These are phyloP conservation scores for Buteo buteo DNA, from an alignment of 2,113 vertebrate species.

Conservation along the genomic window DNA sequence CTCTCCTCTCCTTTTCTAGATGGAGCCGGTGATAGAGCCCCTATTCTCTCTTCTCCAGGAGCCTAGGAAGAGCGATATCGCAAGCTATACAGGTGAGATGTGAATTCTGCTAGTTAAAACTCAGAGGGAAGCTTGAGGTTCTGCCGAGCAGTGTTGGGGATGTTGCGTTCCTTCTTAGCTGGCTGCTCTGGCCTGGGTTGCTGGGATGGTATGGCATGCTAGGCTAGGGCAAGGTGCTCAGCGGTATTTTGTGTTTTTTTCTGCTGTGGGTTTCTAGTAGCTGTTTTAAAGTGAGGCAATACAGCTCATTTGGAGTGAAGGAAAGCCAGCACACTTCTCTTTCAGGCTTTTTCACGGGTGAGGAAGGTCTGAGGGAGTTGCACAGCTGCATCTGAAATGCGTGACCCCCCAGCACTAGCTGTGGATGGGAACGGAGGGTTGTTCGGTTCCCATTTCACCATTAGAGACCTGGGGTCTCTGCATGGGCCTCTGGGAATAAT, in stretches of 20 bases:
- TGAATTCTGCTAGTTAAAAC: neutral
- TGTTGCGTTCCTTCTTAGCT: fast-evolving
- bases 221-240: neutral
- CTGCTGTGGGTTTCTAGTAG: neutral
- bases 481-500: neutral
- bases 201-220: too few relatives aligned
- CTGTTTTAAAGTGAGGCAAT: neutral
- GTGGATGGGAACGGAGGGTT: neutral
- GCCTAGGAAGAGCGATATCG: neutral
- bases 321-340: neutral
- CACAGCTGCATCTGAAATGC: neutral
- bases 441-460: fast-evolving
- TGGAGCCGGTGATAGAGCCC: neutral
- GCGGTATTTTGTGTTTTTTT: neutral
- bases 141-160: too few relatives aligned
- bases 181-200: neutral
- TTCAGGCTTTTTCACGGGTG: neutral
- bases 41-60: neutral
- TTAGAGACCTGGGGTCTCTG: neutral
- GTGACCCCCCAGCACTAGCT: neutral
- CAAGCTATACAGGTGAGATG: neutral
- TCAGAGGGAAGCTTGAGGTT: neutral
- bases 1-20: neutral
- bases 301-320: neutral
- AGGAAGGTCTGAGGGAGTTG: neutral